Base-by-base conservation (phyloP, 1,140 invertebrate species). In the Brachionus manjavacas region DNA sequence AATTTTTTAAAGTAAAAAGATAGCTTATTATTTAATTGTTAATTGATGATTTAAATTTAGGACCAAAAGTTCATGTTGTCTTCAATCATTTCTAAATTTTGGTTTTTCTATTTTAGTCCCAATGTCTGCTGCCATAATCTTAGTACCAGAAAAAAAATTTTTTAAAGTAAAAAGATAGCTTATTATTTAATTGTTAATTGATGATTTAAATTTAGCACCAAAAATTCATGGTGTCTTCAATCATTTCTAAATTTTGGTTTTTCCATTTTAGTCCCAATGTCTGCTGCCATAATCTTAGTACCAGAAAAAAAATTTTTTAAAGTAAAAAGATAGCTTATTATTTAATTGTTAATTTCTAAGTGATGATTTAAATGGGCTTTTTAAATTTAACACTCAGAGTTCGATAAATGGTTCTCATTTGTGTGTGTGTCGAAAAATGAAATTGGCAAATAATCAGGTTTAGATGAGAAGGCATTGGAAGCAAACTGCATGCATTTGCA, bases 401-500 rank as follows among this genome's bases (percentile, higher is more conserved):
- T 39, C 66, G 66, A 68, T 68, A 68, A 68, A 68, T 68, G n/a
- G 25, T 31, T 68, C 31, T 68, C 31, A 68, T 31, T 31, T 31
- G 31, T 35, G 31, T 6, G 31, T 31, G 31, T 31, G 31, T 31
- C 16, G 16, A 39, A 39, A 39, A 41, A 72, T 41, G 16, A 72
- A 41, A 16, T 72, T 72, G 68, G 68, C 68, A 72, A 72, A 72
- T 72, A 72, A 72, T 72, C 68, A 72, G 35, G 68, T 72, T 72
- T 20, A 72, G 66, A 39, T 8, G 16, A 68, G 25, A 0, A 68
- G 31, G 16, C 31, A 43, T n/a, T 20, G 68, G 31, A 3, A 72
- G 7, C 31, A 72, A 72, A 72, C 0, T 72, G 68, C 68, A 39
- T 20, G 35, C 16, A 35, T 72, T 6, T 41, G 16, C 68, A 72